These are phyloP conservation scores for Siderastrea radians DNA, from an alignment of 92 coral and sea anemone species.

Conservation along the genomic window DNA sequence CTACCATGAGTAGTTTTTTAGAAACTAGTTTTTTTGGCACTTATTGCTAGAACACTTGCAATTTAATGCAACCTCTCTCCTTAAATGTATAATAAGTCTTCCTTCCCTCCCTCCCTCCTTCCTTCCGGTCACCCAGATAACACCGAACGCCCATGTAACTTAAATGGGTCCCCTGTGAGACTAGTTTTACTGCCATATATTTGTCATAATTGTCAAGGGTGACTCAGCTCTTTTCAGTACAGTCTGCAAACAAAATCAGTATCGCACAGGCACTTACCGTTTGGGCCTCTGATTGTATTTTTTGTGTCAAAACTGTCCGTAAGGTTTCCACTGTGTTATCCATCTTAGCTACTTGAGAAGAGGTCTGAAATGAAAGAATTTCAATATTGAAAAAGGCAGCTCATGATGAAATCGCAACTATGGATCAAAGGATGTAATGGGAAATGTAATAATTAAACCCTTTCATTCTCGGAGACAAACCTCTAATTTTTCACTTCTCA, in stretches of 20 bases:
- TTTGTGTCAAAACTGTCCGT: conserved; percentile 94
- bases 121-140: too few relatives aligned
- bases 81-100: too few relatives aligned
- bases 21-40: too few relatives aligned
- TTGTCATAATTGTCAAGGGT: too few relatives aligned
- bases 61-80: too few relatives aligned
- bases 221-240: background rate
- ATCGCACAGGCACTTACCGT: conserved; percentile 81
- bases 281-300: conserved; percentile 97
- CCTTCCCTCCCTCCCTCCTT: too few relatives aligned
- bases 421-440: background rate
- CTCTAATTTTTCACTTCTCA: background rate
- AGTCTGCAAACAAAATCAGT: background rate
- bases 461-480: background rate
- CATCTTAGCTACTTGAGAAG: conserved; percentile 86
- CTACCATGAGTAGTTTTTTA: too few relatives aligned
- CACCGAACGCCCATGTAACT: too few relatives aligned
- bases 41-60: too few relatives aligned
- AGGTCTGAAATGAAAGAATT: conserved; percentile 52
- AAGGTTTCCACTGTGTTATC: conserved; percentile 94
- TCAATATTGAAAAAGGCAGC: background rate
- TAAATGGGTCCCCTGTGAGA: too few relatives aligned
- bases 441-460: background rate
- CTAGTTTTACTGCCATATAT: too few relatives aligned
- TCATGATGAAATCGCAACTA: background rate